phyloP scores from a whole-genome alignment of 2,888 invertebrate genomes.

The Hipparchia sbordonii region DNA sequence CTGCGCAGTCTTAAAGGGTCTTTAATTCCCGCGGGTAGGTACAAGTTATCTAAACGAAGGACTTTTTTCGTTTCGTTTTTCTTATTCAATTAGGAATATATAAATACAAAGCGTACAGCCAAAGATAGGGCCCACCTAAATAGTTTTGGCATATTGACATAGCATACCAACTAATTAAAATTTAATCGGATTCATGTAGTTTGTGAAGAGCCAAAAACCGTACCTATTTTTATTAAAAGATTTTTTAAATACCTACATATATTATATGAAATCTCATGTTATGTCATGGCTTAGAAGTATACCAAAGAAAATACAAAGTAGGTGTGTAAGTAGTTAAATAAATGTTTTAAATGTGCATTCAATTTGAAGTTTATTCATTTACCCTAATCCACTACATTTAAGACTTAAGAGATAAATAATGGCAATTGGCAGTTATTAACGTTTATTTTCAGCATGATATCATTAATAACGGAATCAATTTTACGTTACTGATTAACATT shows the following conservation, averaged over 20 bases:
- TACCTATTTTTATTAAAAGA: no score
- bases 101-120: slow-evolving; percentile 46
- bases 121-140: slow-evolving; percentile 47
- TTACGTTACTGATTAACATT: no score
- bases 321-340: slow-evolving; percentile 34
- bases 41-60: no score
- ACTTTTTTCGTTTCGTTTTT: no score
- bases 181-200: background rate
- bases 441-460: no score
- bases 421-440: no score
- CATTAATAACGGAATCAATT: no score
- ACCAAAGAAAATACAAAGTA: slow-evolving; percentile 56
- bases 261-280: slow-evolving; percentile 7
- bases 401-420: no score
- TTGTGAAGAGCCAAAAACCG: background rate
- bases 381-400: background rate
- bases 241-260: background rate
- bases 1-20: no score
- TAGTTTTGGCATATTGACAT: background rate
- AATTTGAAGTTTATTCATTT: background rate
- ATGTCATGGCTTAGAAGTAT: slow-evolving; percentile 51
- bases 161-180: background rate
- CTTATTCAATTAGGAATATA: no score
- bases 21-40: no score
- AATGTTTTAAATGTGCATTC: slow-evolving; percentile 11